phyloP scores from a whole-genome alignment of 2,797 vertebrate genomes.

The Myioborus miniatus region DNA sequence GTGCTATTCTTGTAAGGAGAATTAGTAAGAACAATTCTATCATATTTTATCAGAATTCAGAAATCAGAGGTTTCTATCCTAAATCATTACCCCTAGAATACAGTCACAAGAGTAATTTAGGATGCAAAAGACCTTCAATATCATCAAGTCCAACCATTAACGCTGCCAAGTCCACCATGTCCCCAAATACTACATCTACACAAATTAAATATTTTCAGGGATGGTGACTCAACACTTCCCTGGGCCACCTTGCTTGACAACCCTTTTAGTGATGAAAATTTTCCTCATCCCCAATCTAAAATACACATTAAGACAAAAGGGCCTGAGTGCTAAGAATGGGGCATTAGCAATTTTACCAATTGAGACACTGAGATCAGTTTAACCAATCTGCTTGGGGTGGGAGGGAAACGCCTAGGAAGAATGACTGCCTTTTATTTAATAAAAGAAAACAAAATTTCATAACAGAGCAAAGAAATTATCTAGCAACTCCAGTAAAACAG shows the following conservation, averaged over 20 bases:
- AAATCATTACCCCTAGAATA: neutral
- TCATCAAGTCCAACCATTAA: neutral
- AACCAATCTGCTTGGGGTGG: neutral
- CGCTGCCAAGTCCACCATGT: neutral
- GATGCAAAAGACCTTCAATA: neutral
- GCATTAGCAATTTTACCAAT: neutral
- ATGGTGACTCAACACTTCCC: neutral
- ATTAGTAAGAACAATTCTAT: neutral
- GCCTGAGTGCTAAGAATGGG: neutral
- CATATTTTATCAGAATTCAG: neutral
- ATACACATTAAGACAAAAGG: neutral
- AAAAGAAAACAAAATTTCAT: neutral
- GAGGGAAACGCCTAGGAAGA: neutral
- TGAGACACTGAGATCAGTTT: neutral
- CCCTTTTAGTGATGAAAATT: neutral
- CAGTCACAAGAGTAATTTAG: neutral
- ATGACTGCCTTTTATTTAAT: neutral
- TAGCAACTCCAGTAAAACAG: neutral
- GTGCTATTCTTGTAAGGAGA: neutral
- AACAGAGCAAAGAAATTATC: neutral
- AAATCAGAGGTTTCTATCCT: neutral
- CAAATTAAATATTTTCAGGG: neutral
- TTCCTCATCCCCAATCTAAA: neutral
- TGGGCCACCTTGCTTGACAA: neutral
- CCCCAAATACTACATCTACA: neutral